A percentile compares a stretch with the other conserved stretches of the same genome.
Evolutionary conservation across 2,888 invertebrate genomes (phyloP).

Genomic region (Athalia circularis): DNA sequence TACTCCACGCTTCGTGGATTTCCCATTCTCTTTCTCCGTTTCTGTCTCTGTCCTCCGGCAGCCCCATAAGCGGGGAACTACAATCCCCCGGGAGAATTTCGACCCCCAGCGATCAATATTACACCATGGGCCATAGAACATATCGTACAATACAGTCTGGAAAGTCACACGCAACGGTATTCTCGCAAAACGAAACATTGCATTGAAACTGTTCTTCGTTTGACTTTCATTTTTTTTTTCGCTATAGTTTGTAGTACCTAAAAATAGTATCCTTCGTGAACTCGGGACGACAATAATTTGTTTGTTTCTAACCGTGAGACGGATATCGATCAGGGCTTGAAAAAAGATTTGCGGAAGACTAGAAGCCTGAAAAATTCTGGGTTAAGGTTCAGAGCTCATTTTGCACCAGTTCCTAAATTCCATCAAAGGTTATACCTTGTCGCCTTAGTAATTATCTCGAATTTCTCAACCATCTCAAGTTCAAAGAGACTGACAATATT

Average conservation of each 20-base stretch:
- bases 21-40: neutral
- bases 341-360: conserved; percentile 10
- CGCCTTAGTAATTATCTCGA: too few species aligned
- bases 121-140: conserved; percentile 57
- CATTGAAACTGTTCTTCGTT: neutral
- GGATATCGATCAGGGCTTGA: conserved; percentile 23
- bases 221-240: neutral
- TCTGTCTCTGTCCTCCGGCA: conserved; percentile 9
- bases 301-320: conserved; percentile 18
- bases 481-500: too few species aligned
- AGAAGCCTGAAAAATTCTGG: neutral
- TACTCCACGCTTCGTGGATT: conserved; percentile 5
- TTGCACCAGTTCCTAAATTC: neutral
- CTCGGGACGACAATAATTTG: neutral
- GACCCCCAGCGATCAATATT: conserved; percentile 65
- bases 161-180: neutral
- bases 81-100: conserved; percentile 33
- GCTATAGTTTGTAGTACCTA: neutral
- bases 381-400: neutral
- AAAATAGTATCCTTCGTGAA: neutral
- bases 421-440: neutral
- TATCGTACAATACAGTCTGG: neutral
- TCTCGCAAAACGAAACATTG: neutral
- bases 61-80: conserved; percentile 31
- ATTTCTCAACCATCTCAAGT: too few species aligned